Conservation (phyloP, 1,140 invertebrate genomes). For the Palaemon carinicauda region DNA sequence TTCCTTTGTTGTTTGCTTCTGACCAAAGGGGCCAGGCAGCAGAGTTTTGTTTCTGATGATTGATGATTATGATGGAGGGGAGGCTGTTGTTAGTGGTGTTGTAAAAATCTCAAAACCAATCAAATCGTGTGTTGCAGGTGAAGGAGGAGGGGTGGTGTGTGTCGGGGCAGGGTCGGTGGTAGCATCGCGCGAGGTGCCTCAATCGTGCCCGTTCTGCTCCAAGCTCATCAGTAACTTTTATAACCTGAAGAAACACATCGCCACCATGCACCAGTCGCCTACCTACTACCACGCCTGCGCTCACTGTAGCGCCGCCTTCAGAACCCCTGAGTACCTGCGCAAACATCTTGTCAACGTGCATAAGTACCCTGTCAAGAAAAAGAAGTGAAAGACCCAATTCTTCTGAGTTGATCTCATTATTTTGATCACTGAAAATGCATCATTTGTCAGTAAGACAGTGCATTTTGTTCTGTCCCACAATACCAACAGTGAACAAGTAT, state of each 20-base stretch:
- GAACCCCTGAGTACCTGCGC: constrained; percentile 59
- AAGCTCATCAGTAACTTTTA: constrained; percentile 60
- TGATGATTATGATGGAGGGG: not conserved
- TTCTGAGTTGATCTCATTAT: constrained; percentile 25
- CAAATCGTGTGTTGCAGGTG: constrained; percentile 49
- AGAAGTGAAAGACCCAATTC: constrained; percentile 41
- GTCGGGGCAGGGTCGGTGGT: constrained; percentile 39
- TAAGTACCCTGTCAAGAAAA: constrained; percentile 60
- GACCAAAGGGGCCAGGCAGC: no score
- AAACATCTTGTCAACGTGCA: constrained; percentile 59
- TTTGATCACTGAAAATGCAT: not conserved
- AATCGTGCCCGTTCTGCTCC: constrained; percentile 57
- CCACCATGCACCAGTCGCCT: constrained; percentile 59
- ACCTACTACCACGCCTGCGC: constrained; percentile 58
- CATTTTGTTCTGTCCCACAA: no score
- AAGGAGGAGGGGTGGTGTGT: constrained; percentile 55
- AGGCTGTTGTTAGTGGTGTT: constrained; percentile 41
- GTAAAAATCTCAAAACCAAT: not conserved
- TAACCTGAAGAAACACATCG: constrained; percentile 60
- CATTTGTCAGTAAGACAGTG: no score
- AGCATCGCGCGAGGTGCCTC: constrained; percentile 57
- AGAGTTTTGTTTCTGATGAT: not conserved
- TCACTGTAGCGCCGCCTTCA: constrained; percentile 58
- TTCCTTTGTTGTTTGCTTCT: no score
- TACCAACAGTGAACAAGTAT: no score